Percentiles rank a stretch among this genome's conserved stretches.
Conservation (phyloP, 1,140 invertebrate species). For the Zaprionus vittiger region DNA sequence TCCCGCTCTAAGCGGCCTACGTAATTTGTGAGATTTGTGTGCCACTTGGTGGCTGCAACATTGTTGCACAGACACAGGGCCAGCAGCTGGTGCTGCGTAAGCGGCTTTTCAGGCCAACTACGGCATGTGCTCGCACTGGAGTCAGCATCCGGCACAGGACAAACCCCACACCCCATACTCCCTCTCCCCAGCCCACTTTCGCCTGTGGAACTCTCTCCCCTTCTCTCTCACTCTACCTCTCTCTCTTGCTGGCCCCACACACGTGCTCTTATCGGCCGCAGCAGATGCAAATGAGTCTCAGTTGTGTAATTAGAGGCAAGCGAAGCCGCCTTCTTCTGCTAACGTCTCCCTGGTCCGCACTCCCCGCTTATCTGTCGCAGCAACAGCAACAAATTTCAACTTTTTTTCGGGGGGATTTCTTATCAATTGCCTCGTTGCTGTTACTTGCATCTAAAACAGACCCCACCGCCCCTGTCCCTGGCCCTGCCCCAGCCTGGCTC, state of each 20-base stretch:
- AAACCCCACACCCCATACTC: constrained; percentile 3
- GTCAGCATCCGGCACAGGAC: constrained; percentile 8
- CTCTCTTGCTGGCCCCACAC: not conserved
- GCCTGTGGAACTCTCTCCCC: not conserved
- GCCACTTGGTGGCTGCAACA: constrained; percentile 46
- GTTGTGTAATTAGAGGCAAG: constrained; percentile 59
- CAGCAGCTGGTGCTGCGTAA: constrained; percentile 44
- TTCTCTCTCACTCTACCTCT: not conserved
- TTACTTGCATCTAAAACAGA: constrained; percentile 48
- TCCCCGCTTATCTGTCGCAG: constrained; percentile 49
- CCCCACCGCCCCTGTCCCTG: not conserved
- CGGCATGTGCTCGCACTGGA: constrained; percentile 22
- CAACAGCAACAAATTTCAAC: constrained; percentile 15
- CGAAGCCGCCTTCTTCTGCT: constrained; percentile 9
- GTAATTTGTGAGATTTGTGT: constrained; percentile 47
- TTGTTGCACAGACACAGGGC: constrained; percentile 14
- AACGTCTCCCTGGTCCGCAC: constrained; percentile 11
- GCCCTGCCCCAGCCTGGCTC: not conserved
- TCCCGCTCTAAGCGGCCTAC: constrained; percentile 31
- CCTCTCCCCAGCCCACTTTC: not conserved
- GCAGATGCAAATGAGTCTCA: constrained; percentile 64
- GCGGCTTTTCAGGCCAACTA: constrained; percentile 31
- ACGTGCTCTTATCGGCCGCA: constrained; percentile 41
- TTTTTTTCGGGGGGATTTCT: constrained; percentile 32
- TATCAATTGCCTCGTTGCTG: constrained; percentile 51